phyloP scores from a whole-genome alignment of 2,113 vertebrate species.

The Rhinolophus ferrumequinum region DNA sequence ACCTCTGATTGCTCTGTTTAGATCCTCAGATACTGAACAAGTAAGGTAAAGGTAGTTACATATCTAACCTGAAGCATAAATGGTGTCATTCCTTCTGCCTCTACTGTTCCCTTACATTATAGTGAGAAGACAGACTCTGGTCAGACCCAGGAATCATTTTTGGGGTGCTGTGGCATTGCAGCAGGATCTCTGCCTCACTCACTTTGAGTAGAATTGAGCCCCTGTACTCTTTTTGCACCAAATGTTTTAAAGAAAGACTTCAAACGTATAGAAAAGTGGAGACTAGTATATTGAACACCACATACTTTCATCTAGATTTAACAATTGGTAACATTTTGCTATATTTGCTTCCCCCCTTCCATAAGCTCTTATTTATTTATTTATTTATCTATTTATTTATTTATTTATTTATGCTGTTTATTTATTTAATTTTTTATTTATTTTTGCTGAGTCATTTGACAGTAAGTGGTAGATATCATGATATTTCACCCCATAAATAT shows the following conservation, averaged over 20 bases:
- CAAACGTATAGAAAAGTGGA: background rate
- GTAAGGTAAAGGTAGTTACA: fast-evolving
- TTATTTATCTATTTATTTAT: background rate
- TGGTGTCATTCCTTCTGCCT: background rate
- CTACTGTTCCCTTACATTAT: background rate
- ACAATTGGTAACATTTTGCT: background rate
- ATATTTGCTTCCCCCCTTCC: background rate
- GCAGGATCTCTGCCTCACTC: background rate
- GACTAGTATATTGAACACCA: background rate
- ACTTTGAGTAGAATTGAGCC: background rate
- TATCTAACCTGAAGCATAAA: background rate
- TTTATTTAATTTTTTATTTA: no score
- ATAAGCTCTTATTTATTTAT: background rate
- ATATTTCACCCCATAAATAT: background rate
- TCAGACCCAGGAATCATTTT: background rate
- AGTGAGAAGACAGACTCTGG: background rate
- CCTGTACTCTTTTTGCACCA: no score
- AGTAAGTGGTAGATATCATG: background rate
- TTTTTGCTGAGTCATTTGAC: background rate
- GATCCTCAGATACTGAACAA: background rate
- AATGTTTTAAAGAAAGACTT: background rate
- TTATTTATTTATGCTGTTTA: background rate
- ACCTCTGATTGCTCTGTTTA: background rate
- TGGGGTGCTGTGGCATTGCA: fast-evolving
- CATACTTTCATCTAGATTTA: background rate